These are phyloP conservation scores for Acrocephalus scirpaceus DNA, from an alignment of 2,797 vertebrate species.

Conservation along the genomic window DNA sequence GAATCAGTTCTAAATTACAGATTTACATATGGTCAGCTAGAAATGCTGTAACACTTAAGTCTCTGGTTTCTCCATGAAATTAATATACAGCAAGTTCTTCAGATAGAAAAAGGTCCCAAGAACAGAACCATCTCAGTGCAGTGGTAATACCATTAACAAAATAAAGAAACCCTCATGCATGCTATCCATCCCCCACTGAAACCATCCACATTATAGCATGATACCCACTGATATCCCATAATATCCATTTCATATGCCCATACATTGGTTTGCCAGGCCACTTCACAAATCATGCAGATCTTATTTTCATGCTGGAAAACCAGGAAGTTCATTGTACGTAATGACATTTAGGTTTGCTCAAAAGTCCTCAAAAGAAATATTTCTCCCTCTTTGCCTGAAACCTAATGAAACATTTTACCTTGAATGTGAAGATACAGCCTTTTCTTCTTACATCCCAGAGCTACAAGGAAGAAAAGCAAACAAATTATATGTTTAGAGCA, in stretches of 20 bases:
- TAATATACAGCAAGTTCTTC: neutral
- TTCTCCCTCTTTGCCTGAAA: neutral
- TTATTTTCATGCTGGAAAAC: neutral
- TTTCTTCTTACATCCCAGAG: conserved; percentile 96
- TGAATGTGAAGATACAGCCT: conserved; percentile 92
- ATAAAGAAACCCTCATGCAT: neutral
- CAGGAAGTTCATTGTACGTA: neutral
- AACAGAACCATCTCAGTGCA: neutral
- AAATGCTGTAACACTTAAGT: neutral
- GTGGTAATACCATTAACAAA: neutral
- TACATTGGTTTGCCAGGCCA: neutral
- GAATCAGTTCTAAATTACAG: neutral
- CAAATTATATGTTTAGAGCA: neutral
- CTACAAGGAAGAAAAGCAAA: conserved; percentile 72
- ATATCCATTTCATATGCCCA: neutral
- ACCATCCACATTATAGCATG: neutral
- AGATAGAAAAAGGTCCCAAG: neutral
- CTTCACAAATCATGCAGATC: rapidly evolving
- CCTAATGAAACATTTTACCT: conserved; percentile 76
- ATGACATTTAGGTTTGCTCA: neutral
- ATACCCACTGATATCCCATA: neutral
- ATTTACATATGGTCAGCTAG: neutral
- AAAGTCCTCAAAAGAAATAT: neutral
- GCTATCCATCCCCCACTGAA: neutral
- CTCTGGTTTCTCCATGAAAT: neutral